Evolutionary conservation across 2,797 vertebrate genomes (phyloP).

Genomic region (Falco peregrinus): DNA sequence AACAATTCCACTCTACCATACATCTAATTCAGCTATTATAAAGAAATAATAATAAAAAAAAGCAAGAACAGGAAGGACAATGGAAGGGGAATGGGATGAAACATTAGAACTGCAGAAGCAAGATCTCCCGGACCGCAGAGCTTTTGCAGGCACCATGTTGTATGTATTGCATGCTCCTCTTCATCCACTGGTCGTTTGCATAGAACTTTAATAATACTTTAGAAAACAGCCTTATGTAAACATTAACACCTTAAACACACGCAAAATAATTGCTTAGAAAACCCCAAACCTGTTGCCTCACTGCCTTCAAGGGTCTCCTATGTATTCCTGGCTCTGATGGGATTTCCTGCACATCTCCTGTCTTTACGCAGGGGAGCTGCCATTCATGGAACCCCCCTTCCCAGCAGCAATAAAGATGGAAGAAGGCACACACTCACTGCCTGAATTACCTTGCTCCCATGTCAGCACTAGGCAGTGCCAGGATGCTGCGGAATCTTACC

Average conservation of each 20-base stretch:
- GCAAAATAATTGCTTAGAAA: not conserved
- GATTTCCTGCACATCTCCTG: not conserved
- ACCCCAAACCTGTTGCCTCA: not conserved
- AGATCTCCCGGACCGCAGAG: not conserved
- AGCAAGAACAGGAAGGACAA: constrained; percentile 4
- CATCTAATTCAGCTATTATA: not conserved
- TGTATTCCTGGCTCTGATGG: not conserved
- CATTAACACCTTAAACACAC: not conserved
- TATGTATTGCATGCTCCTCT: not conserved
- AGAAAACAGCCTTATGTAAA: not conserved
- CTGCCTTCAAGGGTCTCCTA: not conserved
- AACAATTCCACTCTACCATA: not conserved
- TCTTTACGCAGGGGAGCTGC: not conserved
- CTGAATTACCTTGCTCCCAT: not conserved
- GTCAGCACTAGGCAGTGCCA: not conserved
- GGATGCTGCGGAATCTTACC: not conserved
- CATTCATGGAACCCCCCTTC: not conserved
- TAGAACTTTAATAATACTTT: not conserved
- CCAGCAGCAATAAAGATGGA: not conserved
- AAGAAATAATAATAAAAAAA: not conserved
- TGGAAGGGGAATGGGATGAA: constrained; percentile 47
- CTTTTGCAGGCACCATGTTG: not conserved
- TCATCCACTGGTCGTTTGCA: not conserved
- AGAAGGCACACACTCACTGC: not conserved
- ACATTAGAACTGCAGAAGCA: not conserved